These are phyloP conservation scores for Siniperca knerii DNA, from an alignment of 2,113 vertebrate species.

Conservation along the genomic window DNA sequence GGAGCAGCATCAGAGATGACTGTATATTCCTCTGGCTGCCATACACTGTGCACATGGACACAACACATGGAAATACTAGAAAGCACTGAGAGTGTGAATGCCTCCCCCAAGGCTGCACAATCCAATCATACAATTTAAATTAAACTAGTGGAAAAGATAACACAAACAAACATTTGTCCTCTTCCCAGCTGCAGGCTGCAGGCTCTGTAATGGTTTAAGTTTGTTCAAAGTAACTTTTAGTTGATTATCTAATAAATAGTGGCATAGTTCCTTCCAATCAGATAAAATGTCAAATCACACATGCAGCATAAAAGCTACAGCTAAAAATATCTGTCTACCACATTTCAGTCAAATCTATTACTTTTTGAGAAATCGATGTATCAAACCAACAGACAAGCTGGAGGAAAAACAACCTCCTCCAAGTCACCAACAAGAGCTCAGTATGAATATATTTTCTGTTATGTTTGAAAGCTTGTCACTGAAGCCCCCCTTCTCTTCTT, in stretches of 20 bases:
- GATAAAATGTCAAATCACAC: neutral
- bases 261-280: neutral
- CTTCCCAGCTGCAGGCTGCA: neutral
- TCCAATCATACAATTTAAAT: neutral
- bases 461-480: neutral
- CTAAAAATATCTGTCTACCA: neutral
- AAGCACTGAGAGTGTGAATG: neutral
- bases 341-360: neutral
- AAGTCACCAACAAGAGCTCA: neutral
- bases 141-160: neutral
- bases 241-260: neutral
- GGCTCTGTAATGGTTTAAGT: neutral
- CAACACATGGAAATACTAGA: neutral
- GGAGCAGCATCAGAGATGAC: neutral
- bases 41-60: neutral
- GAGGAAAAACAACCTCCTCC: neutral
- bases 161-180: neutral
- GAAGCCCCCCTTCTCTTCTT: slow-evolving; percentile 18
- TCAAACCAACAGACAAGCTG: neutral
- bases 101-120: neutral
- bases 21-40: neutral
- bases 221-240: neutral
- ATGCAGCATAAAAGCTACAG: neutral
- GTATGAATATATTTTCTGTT: neutral
- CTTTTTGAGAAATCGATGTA: neutral